Percentiles rank a stretch among this genome's conserved stretches.
These are phyloP conservation scores for Caenorhabditis sp. DNA, from an alignment of 2,888 invertebrate genomes.

Conservation along the genomic window DNA sequence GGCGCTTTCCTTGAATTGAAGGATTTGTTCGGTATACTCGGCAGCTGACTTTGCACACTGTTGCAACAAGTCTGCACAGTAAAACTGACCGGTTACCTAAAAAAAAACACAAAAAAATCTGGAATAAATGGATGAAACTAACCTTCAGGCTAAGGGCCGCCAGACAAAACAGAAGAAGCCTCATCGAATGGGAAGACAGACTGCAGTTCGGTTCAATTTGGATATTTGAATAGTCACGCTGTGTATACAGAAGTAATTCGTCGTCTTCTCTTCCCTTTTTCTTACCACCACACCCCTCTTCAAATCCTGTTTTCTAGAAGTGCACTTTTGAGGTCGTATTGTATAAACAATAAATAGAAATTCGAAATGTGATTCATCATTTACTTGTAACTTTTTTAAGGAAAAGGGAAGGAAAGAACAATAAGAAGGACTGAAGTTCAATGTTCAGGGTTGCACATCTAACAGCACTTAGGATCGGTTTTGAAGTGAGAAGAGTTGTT, in stretches of 20 bases:
- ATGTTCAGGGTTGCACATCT: slow-evolving; percentile 39
- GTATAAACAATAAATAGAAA: slow-evolving; percentile 36
- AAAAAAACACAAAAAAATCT: slow-evolving; percentile 1
- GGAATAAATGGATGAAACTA: not conserved
- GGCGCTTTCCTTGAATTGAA: slow-evolving; percentile 68
- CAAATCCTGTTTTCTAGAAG: slow-evolving; percentile 52
- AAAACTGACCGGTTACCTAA: slow-evolving; percentile 50
- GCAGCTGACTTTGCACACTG: slow-evolving; percentile 70
- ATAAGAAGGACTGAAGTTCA: slow-evolving; percentile 9
- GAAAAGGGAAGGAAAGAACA: slow-evolving; percentile 1
- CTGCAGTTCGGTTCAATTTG: slow-evolving; percentile 15
- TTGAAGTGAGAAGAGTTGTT: slow-evolving; percentile 26
- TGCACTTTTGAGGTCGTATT: slow-evolving; percentile 57
- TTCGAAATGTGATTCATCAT: slow-evolving; percentile 13
- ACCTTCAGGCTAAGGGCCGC: not conserved
- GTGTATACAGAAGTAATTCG: slow-evolving; percentile 34
- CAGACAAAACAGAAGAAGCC: slow-evolving; percentile 1
- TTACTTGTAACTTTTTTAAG: slow-evolving; percentile 21
- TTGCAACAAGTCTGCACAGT: slow-evolving; percentile 74
- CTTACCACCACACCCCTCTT: slow-evolving; percentile 30
- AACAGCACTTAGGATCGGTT: slow-evolving; percentile 50
- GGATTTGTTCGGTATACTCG: slow-evolving; percentile 66
- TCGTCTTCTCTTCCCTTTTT: not conserved
- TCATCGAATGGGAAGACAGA: slow-evolving; percentile 30
- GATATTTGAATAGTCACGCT: slow-evolving; percentile 59